Conservation (phyloP, 2,113 vertebrate species). For the Boulengeromyrus knoepffleri region DNA sequence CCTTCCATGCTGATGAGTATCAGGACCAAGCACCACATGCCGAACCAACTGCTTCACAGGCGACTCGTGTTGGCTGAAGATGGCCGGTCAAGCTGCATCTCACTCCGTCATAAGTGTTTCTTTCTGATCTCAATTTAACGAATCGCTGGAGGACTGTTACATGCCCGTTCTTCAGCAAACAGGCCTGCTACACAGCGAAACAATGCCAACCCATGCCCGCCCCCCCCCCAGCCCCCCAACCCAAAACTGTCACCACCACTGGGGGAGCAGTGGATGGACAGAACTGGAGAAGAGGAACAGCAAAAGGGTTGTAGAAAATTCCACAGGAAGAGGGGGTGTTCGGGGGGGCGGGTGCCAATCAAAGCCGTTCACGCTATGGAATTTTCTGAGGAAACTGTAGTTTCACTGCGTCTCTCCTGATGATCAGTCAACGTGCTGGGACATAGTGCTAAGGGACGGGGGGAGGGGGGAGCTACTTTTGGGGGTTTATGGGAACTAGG, state of each 20-base stretch:
- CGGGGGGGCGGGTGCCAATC: background rate
- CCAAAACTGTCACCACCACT: background rate
- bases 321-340: constrained; percentile 22
- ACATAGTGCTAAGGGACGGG: background rate
- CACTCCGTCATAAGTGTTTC: background rate
- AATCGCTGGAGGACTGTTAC: background rate
- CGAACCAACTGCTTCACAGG: background rate
- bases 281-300: constrained; percentile 35
- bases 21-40: background rate
- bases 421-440: background rate
- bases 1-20: background rate
- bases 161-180: constrained; percentile 22
- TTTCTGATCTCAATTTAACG: background rate
- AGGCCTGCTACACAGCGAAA: background rate
- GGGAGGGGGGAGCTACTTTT: constrained; percentile 22
- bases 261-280: constrained; percentile 18
- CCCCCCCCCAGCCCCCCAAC: background rate
- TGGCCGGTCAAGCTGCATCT: background rate
- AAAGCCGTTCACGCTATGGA: constrained; percentile 34
- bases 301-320: constrained; percentile 48
- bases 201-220: background rate
- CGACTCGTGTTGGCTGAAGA: constrained; percentile 7
- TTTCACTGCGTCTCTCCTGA: background rate
- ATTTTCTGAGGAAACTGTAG: constrained; percentile 55
- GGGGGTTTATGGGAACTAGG: constrained; percentile 50